Base-by-base conservation (phyloP, 2,888 invertebrate species). In the Ischnura elegans region DNA sequence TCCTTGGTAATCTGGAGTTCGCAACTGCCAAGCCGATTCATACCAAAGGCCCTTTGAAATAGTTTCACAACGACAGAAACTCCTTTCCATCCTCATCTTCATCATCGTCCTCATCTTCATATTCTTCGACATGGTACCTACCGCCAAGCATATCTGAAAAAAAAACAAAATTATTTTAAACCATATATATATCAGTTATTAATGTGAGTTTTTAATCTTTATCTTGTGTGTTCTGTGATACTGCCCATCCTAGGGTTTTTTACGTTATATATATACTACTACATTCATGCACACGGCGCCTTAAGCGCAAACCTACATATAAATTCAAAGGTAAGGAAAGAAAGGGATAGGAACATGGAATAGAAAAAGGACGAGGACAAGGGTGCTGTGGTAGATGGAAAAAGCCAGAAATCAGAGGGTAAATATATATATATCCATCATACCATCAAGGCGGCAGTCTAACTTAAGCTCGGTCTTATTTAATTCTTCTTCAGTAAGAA, bases 111-210 rank as follows among this genome's bases (percentile, higher is more conserved):
- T 51, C 87, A 10, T 51, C 87, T 5, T 87, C 87, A 51, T 51
- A 4, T 87, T 87, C 87, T 87, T 87, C 87, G 0, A 87, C 87
- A 51, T 42, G 55, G 21, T 55, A 87, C 5, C 55, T 47, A 0
- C 87, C 87, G 55, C 87, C 55, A 36, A 87, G 51, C 51, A 87
- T 87, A 36, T 51, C 87, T 87, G 87, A 25, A 87, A 87, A 10
- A 19, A 3, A 51, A 51, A 6, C 6, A 46, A 2, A n/a, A 46
- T 8, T 1, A 46, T 87, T 25, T 5, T 87, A 6, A 45, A 25
- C 46, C 21, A 16, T 25, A 36, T n/a, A 42, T 42, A 4, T 19
- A n/a, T 86, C 19, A 3, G 36, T 86, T 86, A 2, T 42, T 19
- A 42, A 19, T 1, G 42, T 6, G 19, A 36, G 36, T n/a, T 0